phyloP scores from a whole-genome alignment of 2,797 vertebrate species.

The Danionella dracula region DNA sequence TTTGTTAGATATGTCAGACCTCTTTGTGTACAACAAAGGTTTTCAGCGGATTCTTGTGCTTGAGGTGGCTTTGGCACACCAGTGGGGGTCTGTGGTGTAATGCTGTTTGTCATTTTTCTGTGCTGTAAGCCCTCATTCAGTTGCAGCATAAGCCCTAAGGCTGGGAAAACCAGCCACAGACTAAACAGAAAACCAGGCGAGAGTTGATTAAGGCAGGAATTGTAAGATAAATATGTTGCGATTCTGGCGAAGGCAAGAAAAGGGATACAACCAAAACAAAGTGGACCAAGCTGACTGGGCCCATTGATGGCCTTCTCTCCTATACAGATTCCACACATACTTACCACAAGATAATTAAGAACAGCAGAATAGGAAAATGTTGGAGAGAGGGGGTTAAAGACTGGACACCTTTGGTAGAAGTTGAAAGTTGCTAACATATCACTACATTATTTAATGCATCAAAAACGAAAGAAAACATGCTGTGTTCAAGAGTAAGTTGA shows the following conservation, averaged over 20 bases:
- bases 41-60: not conserved
- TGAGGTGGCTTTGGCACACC: not conserved
- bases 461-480: too few relatives aligned
- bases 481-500: too few relatives aligned
- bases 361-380: slow-evolving; percentile 37
- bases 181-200: slow-evolving; percentile 68
- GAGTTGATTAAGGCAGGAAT: slow-evolving; percentile 4
- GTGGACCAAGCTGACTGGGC: slow-evolving; percentile 56
- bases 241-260: slow-evolving; percentile 65
- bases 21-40: too few relatives aligned
- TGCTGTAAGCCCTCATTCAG: slow-evolving; percentile 32
- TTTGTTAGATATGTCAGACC: too few relatives aligned
- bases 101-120: slow-evolving; percentile 27
- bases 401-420: too few relatives aligned
- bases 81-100: slow-evolving; percentile 37
- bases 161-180: slow-evolving; percentile 72
- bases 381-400: not conserved
- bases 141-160: slow-evolving; percentile 43
- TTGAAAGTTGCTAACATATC: too few relatives aligned
- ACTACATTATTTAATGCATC: too few relatives aligned
- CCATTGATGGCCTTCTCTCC: slow-evolving; percentile 35
- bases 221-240: slow-evolving; percentile 55
- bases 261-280: slow-evolving; percentile 70
- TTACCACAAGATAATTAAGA: slow-evolving; percentile 57
- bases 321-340: slow-evolving; percentile 59